Base-by-base conservation (phyloP, 1,140 invertebrate species). In the Tribolium castaneum region DNA sequence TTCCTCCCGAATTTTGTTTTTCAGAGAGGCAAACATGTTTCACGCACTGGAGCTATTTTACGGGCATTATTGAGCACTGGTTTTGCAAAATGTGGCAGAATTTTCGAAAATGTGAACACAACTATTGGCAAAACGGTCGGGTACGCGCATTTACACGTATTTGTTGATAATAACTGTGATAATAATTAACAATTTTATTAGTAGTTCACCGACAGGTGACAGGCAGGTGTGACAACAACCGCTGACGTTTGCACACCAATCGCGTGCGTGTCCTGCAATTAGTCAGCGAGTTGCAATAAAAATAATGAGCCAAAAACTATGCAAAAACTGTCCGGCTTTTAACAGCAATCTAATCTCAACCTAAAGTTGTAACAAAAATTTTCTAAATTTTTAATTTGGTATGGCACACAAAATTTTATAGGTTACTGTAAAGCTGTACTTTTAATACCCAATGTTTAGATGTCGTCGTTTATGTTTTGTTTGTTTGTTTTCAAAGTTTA, bases 1-100 rank as follows among this genome's bases (percentile, higher is more conserved):
- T 87, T 93, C 92, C 83, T 93, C 92, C 75, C 90, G 89, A 82
- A 94, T 93, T 87, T 93, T 93, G 84, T 93, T 93, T 84, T 93
- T 94, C 80, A 92, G 84, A 78, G 90, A 90, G 9, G 91, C 88
- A 83, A 92, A 92, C 91, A 92, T 92, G 54, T 72, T 82, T 34
- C 12, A 30, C 7, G 2, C n/a, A 7, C 39, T 10, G 5, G 7
- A 25, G 25, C 6, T 35, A 66, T 12, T 66, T 66, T 39, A 6
- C 16, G 14, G 30, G 16, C 59, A 66, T 66, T 66, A 34, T 66
- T 12, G 22, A n/a, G 22, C 16, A 66, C 59, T 25, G 6, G 25
- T 2, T 39, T 35, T 66, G 34, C 6, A 59, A 66, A 66, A 66
- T 35, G n/a, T 45, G 59, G 59, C n/a, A 35, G 25, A 35, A 35